phyloP scores from a whole-genome alignment of 53 echinoderm and acorn worm species.

The Apostichopus leukothele region DNA sequence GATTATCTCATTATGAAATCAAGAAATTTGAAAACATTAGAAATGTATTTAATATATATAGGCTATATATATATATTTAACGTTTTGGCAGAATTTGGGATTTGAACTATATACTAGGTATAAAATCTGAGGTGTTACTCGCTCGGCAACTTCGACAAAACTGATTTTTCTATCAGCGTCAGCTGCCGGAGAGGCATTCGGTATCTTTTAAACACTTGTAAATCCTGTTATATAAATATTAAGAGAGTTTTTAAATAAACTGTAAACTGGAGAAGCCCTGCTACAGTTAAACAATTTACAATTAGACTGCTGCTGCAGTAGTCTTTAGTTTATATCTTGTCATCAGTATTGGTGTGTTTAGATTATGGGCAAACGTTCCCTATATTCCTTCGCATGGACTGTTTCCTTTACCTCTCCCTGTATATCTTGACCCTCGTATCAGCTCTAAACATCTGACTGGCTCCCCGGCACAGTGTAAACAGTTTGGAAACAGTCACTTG shows the following conservation, averaged over 20 bases:
- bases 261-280: neutral
- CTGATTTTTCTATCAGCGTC: slow-evolving; percentile 34
- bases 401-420: slow-evolving; percentile 16
- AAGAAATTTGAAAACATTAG: too few species aligned
- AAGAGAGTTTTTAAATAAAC: slow-evolving; percentile 43
- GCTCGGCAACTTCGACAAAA: slow-evolving; percentile 2
- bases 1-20: too few species aligned
- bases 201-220: slow-evolving; percentile 44
- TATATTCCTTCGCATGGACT: neutral
- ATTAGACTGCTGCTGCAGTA: neutral
- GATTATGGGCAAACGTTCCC: slow-evolving; percentile 50
- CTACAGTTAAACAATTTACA: slow-evolving; percentile 54
- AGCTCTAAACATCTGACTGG: slow-evolving; percentile 36
- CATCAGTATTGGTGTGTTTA: slow-evolving; percentile 29
- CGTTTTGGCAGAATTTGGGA: too few species aligned
- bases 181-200: neutral
- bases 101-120: too few species aligned
- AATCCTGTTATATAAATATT: slow-evolving; percentile 51
- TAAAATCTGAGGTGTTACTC: neutral
- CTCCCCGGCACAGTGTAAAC: slow-evolving; percentile 47
- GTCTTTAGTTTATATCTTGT: slow-evolving; percentile 43
- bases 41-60: too few species aligned
- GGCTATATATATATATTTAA: too few species aligned
- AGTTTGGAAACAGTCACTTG: slow-evolving; percentile 52
- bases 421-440: slow-evolving; percentile 49